Base-by-base conservation (phyloP, 2,113 vertebrate genomes). In the Panthera leo region DNA sequence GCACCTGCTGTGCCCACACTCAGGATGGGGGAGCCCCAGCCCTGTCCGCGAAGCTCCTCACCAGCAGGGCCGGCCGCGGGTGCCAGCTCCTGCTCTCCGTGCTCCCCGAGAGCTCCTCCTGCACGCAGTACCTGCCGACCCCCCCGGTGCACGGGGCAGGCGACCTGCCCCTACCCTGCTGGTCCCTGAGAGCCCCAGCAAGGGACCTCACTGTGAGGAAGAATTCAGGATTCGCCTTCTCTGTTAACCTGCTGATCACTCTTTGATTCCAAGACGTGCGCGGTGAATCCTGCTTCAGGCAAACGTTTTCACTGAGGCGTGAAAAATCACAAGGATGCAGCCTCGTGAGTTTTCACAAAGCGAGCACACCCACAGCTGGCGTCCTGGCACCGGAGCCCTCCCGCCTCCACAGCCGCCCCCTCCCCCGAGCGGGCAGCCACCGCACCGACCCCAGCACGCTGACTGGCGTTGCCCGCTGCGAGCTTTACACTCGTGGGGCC, bases 371-470 rank as follows among this genome's bases (percentile, higher is more conserved):
- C 15, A 10, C 1, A 9, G 11, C 6, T n/a, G 10, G 80, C 21
- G 25, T 3, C 25, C 63, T 65, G 63, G 27, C 58, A 23, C 21
- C 58, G 23, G 58, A 7, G 31, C 65, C 48, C 13, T 4, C 65
- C 48, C 1, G 11, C 36, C 15, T 36, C 19, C 39, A 18, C 2
- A 2, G 42, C 7, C 19, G 2, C 18, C 8, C n/a, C n/a, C 15
- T 6, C 31, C 1, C 16, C 42, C 19, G 5, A 1, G 1, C 1
- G 7, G 45, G 2, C 7, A 34, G 3, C 70, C 58, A 42, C 5
- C 2, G 18, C 27, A 11, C 85, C 2, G n/a, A 10, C 25, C 53
- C 79, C 79, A 16, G 34, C 79, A 39, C 21, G 2, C n/a, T 15
- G 53, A 36, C 51, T 3, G 1, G 79, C 21, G 51, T 12, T 80